Base-by-base conservation (phyloP, 2,797 vertebrate species). In the Sylvia borin region DNA sequence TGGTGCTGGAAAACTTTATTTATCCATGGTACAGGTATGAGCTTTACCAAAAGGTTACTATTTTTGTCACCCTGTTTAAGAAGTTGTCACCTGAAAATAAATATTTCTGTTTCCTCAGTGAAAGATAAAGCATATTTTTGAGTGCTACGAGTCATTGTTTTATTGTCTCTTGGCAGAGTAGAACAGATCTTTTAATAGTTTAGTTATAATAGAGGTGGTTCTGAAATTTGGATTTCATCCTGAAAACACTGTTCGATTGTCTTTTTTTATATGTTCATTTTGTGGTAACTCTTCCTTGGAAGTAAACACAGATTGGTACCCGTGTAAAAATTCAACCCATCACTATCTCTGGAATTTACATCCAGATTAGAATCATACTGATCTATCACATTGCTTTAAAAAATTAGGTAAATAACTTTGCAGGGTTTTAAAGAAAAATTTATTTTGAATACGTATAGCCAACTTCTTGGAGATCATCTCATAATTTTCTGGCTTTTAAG, bases 11-110 rank as follows among this genome's bases (percentile, higher is more conserved):
- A 98, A 99, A 99, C 97, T 99, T 99, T 86, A 98, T 99, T 95
- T 99, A 99, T 96, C 99, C 99, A 0, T 99, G 99, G 99, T 99
- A 99, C 98, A 99, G 99, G 99, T 99, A 98, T 8, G 98, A 78
- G 43, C 72, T 94, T 94, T 81, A 47, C 42, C 21, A 87, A 62
- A 81, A 68, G 48, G 38, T 74, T 96, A 42, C 51, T 82, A 13
- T 55, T 85, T 62, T 85, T 18, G 5, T 61, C 21, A 68, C 19
- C 54, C 10, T 64, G 17, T 34, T 71, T 36, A 50, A 78, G 50
- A 81, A 78, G 47, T 27, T 68, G 53, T 40, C 10, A 21, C 11
- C 26, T 60, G 26, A 58, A 90, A 86, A 91, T 1, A 81, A 81
- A 54, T 2, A 29, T 58, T 72, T 61, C 16, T 81, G 5, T 48